Base-by-base conservation (phyloP, 2,113 vertebrate genomes). In the Anser brachyrhynchus region DNA sequence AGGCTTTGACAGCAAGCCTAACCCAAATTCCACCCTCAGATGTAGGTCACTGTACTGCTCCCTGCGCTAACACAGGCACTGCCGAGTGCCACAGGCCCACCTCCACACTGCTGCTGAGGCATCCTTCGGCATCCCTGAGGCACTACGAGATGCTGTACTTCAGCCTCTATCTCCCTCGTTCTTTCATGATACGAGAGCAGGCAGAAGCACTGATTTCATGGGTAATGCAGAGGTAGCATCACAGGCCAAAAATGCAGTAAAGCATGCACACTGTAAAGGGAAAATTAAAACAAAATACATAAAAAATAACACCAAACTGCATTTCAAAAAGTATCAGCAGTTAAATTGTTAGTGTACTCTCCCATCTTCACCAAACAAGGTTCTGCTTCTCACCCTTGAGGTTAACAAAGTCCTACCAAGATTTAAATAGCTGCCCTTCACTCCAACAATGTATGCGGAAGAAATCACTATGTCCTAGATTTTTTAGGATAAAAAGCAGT, bases 401-500 rank as follows among this genome's bases (percentile, higher is more conserved):
- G 44, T 39, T 69, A 46, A 75, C 65, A 62, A 94, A 71, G 25
- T 26, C 41, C 75, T 70, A 77, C 46, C 25, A 52, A 81, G 69
- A 49, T 58, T 92, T 89, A 86, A 92, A 84, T 0, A 79, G 61
- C 73, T 80, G 70, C 85, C 66, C 49, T 65, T 77, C 64, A 21
- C 51, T 86, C 89, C 67, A 41, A 62, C 59, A 95, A 70, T 1
- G 16, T 21, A 90, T 62, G 55, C 65, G 84, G 77, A 86, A 77
- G 41, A 77, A 95, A 71, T 13, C 22, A 52, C 51, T 54, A 92
- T 54, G 0, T 52, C 69, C 46, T 69, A 65, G 92, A 93, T 95
- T 93, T 84, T 52, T 90, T 55, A 71, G 82, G 83, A 84, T 80
- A 92, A 90, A 85, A 96, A 77, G 46, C 79, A 88, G 54, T 72